Evolutionary conservation across 2,888 invertebrate species (phyloP).

Genomic region (Cataglyphis livida): DNA sequence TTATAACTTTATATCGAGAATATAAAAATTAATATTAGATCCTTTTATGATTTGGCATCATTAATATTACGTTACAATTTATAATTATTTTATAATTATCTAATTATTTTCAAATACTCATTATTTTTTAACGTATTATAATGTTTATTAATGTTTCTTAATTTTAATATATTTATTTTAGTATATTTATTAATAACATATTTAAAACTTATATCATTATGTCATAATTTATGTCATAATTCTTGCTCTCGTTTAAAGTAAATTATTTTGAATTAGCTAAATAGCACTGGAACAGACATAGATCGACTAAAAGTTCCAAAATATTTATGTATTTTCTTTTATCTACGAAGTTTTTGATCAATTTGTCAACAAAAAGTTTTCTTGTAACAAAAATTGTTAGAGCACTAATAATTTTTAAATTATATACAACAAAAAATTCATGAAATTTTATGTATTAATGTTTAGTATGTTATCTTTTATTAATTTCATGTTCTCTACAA

Average conservation of each 20-base stretch:
- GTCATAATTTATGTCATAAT: background rate
- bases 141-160: background rate
- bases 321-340: background rate
- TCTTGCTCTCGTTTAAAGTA: background rate
- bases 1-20: background rate
- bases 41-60: background rate
- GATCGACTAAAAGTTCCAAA: background rate
- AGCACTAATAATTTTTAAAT: conserved; percentile 12
- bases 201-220: conserved; percentile 1
- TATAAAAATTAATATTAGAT: background rate
- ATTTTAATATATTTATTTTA: background rate
- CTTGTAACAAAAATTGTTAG: background rate
- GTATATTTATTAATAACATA: conserved; percentile 1
- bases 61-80: background rate
- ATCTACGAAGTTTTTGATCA: background rate
- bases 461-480: background rate
- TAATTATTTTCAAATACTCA: conserved; percentile 38
- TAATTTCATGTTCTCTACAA: background rate
- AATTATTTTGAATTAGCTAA: background rate
- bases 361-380: conserved; percentile 9
- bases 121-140: background rate
- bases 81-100: conserved; percentile 9
- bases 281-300: background rate
- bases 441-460: conserved; percentile 13
- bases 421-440: conserved; percentile 6